Percentiles rank a stretch among this genome's conserved stretches.
Evolutionary conservation across 2,797 vertebrate species (phyloP).

Genomic region (Alfaro cultratus): DNA sequence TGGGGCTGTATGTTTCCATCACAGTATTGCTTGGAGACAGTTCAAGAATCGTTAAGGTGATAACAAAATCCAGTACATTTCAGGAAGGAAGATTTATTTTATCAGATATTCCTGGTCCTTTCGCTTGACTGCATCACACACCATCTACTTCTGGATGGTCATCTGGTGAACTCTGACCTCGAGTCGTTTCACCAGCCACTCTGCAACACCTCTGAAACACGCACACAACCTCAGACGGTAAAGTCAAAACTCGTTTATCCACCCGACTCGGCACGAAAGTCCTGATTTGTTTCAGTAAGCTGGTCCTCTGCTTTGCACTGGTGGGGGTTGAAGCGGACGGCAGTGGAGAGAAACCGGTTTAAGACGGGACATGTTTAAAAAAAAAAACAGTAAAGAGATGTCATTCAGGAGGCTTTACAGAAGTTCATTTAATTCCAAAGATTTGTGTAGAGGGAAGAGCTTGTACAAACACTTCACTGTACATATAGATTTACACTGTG

Average conservation of each 20-base stretch:
- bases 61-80: not conserved
- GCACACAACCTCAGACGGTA: constrained; percentile 8
- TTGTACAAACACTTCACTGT: constrained; percentile 76
- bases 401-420: constrained; percentile 62
- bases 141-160: not conserved
- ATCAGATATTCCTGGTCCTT: not conserved
- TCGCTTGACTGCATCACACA: not conserved
- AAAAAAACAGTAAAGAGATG: constrained; percentile 2
- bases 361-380: constrained; percentile 8
- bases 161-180: not conserved
- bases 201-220: not conserved
- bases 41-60: not conserved
- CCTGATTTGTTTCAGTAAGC: constrained; percentile 24
- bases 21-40: not conserved
- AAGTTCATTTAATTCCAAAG: constrained; percentile 74
- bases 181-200: not conserved
- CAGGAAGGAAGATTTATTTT: not conserved
- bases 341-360: not conserved
- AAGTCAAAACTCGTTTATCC: constrained; percentile 64
- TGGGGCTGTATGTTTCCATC: not conserved
- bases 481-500: constrained; percentile 78
- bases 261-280: constrained; percentile 29
- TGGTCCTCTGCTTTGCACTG: not conserved
- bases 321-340: constrained; percentile 27
- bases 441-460: constrained; percentile 64